Conservation (phyloP, 2,888 invertebrate genomes). For the Mellilla xanthometata region DNA sequence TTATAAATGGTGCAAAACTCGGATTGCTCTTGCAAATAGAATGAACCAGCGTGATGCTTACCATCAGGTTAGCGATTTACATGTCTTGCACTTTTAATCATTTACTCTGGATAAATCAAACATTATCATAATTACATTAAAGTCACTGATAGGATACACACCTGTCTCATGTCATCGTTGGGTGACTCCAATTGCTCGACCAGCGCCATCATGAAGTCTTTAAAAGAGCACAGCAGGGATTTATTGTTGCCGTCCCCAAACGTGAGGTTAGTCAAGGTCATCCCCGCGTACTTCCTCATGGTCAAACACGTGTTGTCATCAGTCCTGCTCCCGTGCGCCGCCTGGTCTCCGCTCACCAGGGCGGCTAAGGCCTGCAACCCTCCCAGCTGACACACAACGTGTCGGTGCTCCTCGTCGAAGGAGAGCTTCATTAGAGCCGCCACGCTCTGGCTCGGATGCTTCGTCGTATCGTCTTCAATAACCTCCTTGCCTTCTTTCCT, state of each 20-base stretch:
- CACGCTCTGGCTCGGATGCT: conserved; percentile 94
- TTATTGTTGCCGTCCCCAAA: conserved; percentile 99
- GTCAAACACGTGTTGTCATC: conserved; percentile 91
- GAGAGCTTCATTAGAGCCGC: conserved; percentile 98
- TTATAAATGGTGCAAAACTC: too few relatives aligned
- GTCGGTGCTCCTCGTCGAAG: conserved; percentile 98
- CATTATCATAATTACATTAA: too few relatives aligned
- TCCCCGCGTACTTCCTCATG: conserved; percentile 96
- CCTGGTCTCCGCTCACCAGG: conserved; percentile 95
- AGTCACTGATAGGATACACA: too few relatives aligned
- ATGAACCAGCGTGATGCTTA: too few relatives aligned
- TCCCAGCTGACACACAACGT: conserved; percentile 97
- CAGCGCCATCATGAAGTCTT: conserved; percentile 94
- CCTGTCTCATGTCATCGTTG: conserved; percentile 96
- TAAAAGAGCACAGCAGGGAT: conserved; percentile 95
- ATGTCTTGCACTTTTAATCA: too few relatives aligned
- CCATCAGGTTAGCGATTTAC: too few relatives aligned
- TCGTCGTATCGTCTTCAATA: conserved; percentile 87
- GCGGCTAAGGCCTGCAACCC: conserved; percentile 96
- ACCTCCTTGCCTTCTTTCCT: conserved; percentile 80
- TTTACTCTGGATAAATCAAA: too few relatives aligned
- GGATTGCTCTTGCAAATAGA: too few relatives aligned
- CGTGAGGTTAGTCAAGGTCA: conserved; percentile 98
- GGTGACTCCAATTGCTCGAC: conserved; percentile 94
- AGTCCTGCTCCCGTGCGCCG: conserved; percentile 91